Conservation (phyloP, 2,113 vertebrate species). For the Ctenomys sociabilis region DNA sequence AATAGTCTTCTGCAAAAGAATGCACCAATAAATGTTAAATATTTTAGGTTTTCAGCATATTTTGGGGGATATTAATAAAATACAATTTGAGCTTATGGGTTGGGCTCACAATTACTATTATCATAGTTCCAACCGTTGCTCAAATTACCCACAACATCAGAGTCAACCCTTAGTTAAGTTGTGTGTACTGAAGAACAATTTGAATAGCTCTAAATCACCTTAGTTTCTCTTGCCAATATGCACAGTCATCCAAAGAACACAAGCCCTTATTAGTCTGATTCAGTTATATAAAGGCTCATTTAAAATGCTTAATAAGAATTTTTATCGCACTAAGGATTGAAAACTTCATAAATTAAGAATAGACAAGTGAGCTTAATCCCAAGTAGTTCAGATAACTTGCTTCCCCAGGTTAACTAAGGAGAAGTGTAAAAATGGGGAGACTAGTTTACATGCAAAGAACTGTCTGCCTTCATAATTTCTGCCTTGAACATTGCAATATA, state of each 20-base stretch:
- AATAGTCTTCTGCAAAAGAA: background rate
- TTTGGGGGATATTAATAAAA: background rate
- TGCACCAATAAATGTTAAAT: background rate
- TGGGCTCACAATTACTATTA: background rate
- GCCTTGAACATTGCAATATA: slow-evolving; percentile 60
- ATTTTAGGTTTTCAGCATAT: background rate
- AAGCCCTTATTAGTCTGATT: background rate
- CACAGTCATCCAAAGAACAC: slow-evolving; percentile 29
- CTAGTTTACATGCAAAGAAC: background rate
- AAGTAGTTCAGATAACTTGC: background rate
- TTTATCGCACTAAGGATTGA: slow-evolving; percentile 48
- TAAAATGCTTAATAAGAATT: slow-evolving; percentile 43
- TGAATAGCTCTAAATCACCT: background rate
- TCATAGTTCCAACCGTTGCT: background rate
- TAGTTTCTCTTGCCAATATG: slow-evolving; percentile 34
- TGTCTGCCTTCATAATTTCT: slow-evolving; percentile 49
- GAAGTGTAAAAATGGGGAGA: slow-evolving; percentile 30
- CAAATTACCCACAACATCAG: background rate
- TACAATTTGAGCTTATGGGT: background rate
- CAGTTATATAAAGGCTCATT: background rate
- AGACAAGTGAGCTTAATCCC: slow-evolving; percentile 36
- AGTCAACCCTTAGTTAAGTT: slow-evolving; percentile 31
- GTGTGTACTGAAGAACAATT: background rate
- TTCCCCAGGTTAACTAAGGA: slow-evolving; percentile 12
- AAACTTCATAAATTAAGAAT: slow-evolving; percentile 53